A percentile compares a stretch with the other conserved stretches of the same genome.
These are phyloP conservation scores for Clarias fuscus DNA, from an alignment of 2,797 vertebrate genomes.

Conservation along the genomic window DNA sequence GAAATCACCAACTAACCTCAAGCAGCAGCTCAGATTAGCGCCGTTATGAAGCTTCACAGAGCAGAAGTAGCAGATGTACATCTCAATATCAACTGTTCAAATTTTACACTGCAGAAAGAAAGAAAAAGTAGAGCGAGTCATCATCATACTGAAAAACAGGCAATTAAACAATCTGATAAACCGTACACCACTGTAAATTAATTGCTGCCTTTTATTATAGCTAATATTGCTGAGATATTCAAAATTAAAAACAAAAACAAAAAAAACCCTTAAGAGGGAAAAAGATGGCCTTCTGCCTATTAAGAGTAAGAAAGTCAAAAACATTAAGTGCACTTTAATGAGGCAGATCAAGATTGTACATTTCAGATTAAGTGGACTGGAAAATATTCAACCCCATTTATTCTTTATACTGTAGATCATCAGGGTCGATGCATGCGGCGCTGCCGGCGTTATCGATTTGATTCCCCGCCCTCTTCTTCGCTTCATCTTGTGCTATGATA, in stretches of 20 bases:
- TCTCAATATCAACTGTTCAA: no score
- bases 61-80: no score
- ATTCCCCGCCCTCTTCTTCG: background rate
- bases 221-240: background rate
- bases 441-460: background rate
- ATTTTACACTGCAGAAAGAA: no score
- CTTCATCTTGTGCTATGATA: background rate
- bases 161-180: background rate
- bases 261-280: no score
- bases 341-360: background rate
- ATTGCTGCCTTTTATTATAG: background rate
- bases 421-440: background rate
- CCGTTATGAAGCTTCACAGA: no score
- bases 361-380: constrained; percentile 1
- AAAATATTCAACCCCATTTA: background rate
- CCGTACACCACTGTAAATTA: background rate
- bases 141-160: background rate
- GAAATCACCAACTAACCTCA: no score
- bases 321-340: background rate
- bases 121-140: background rate
- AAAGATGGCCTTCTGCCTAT: no score
- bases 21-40: no score
- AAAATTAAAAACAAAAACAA: background rate
- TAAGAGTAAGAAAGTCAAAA: background rate
- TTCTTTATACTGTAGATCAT: background rate